A percentile compares a stretch with the other conserved stretches of the same genome.
Conservation (phyloP, 2,888 invertebrate genomes). For the Eugnorisma glareosa region DNA sequence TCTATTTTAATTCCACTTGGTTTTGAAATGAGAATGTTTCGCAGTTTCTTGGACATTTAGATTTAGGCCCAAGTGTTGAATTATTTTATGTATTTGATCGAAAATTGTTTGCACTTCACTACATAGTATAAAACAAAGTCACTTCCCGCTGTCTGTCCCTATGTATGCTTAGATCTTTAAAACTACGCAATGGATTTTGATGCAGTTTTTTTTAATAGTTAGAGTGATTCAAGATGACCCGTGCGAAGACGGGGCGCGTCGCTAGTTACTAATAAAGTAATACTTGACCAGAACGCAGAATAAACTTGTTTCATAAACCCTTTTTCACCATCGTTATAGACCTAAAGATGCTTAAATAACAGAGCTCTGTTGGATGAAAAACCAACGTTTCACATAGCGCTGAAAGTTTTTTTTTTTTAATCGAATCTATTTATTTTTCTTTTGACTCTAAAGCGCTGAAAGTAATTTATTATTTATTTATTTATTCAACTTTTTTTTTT, state of each 20-base stretch:
- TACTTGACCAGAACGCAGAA: not conserved
- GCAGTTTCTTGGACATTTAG: not conserved
- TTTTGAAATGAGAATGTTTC: constrained; percentile 8
- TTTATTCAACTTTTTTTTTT: too few species aligned
- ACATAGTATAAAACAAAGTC: too few species aligned
- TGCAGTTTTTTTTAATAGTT: too few species aligned
- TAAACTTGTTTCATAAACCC: not conserved
- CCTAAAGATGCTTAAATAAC: not conserved
- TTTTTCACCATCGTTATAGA: not conserved
- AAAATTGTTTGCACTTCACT: not conserved
- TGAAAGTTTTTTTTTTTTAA: too few species aligned
- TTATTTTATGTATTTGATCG: not conserved
- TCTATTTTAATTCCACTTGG: constrained; percentile 9
- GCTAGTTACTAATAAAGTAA: not conserved
- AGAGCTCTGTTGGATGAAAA: not conserved
- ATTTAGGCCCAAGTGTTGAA: not conserved
- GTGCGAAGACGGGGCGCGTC: too few species aligned
- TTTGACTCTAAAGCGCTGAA: too few species aligned
- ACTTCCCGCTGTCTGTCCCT: too few species aligned
- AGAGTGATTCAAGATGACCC: too few species aligned
- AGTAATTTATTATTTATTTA: too few species aligned
- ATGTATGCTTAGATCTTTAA: too few species aligned
- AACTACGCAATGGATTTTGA: too few species aligned
- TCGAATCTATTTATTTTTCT: too few species aligned
- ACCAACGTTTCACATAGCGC: not conserved